phyloP scores from a whole-genome alignment of 2,888 invertebrate genomes.

The Oligia latruncula region DNA sequence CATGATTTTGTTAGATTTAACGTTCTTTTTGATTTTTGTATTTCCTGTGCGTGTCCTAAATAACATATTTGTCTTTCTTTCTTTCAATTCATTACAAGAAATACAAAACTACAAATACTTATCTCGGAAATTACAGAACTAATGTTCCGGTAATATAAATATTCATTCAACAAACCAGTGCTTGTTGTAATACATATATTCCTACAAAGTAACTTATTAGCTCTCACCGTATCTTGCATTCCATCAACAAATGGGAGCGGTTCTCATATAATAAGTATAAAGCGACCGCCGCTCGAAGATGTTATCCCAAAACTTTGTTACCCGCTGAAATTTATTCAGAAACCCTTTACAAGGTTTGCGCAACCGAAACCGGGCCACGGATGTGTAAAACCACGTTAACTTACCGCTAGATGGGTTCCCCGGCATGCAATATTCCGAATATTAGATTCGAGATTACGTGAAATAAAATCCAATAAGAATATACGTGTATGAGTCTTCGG shows the following conservation, averaged over 20 bases:
- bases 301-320: slow-evolving; percentile 60
- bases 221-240: slow-evolving; percentile 35
- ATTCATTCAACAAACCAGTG: slow-evolving; percentile 26
- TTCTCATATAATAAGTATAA: slow-evolving; percentile 48
- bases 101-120: not conserved
- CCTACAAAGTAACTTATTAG: slow-evolving; percentile 48
- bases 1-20: no score
- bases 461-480: slow-evolving; percentile 18
- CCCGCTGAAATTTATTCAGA: slow-evolving; percentile 60
- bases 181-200: slow-evolving; percentile 25
- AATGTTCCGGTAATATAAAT: slow-evolving; percentile 17
- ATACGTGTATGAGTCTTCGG: no score
- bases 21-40: no score
- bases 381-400: slow-evolving; percentile 61
- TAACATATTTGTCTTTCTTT: no score
- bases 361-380: slow-evolving; percentile 43
- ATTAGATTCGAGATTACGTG: slow-evolving; percentile 47
- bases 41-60: no score
- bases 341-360: slow-evolving; percentile 53
- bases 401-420: slow-evolving; percentile 38
- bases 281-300: slow-evolving; percentile 50
- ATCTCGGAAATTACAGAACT: not conserved
- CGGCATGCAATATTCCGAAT: slow-evolving; percentile 35
- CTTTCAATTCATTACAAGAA: no score
- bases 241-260: slow-evolving; percentile 39